A percentile compares a stretch with the other conserved stretches of the same genome.
Conservation (phyloP, 2,888 invertebrate genomes). For the Lumbricus terrestris region DNA sequence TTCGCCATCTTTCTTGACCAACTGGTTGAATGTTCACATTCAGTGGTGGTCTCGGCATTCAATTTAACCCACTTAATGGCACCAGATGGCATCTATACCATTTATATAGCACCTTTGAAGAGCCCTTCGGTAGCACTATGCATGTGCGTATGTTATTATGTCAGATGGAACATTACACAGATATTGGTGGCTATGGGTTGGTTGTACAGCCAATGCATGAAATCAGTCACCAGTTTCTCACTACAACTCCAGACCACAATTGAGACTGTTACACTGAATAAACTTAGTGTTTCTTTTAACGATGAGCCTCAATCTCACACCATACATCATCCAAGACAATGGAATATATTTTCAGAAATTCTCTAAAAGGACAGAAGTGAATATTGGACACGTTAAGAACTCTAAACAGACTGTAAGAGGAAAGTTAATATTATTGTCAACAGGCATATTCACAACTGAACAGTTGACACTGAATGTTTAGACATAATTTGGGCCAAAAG, state of each 20-base stretch:
- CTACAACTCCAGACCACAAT: background rate
- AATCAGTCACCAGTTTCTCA: background rate
- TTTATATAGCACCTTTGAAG: background rate
- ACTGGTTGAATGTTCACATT: background rate
- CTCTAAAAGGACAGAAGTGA: too few relatives aligned
- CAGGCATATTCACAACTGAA: background rate
- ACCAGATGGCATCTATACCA: background rate
- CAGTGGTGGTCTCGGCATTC: background rate
- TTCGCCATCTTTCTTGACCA: background rate
- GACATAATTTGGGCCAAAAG: background rate
- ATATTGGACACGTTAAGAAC: too few relatives aligned
- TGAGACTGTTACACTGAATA: background rate
- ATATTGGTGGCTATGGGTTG: background rate
- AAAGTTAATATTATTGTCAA: background rate
- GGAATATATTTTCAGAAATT: too few relatives aligned
- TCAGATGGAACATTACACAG: background rate
- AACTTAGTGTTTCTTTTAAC: background rate
- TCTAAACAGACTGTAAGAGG: too few relatives aligned
- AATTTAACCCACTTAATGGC: background rate
- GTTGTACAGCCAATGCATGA: background rate
- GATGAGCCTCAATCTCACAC: background rate
- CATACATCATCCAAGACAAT: background rate
- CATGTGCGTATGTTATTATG: background rate
- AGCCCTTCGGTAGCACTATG: background rate
- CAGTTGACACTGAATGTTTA: background rate